Evolutionary conservation across 2,113 vertebrate species (phyloP).

Genomic region (Lophochroa leadbeateri): DNA sequence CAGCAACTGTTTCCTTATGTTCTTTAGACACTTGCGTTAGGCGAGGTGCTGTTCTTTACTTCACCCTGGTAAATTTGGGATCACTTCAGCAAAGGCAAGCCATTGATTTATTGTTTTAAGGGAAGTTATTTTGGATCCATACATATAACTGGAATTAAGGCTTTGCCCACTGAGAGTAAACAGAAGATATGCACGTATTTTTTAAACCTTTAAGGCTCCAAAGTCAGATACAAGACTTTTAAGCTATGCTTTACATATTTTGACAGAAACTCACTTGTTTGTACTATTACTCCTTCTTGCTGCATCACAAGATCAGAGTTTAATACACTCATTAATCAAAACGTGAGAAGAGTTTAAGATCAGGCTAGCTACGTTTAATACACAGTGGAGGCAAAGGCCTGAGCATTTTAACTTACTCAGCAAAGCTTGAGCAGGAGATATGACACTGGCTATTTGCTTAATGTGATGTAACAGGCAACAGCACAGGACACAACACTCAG

Average conservation of each 20-base stretch:
- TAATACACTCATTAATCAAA: slow-evolving; percentile 19
- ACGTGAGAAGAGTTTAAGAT: not conserved
- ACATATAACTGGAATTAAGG: not conserved
- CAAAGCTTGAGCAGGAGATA: not conserved
- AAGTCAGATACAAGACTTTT: not conserved
- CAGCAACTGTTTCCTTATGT: not conserved
- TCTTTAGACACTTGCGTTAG: not conserved
- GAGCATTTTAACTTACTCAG: not conserved
- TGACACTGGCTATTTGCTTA: not conserved
- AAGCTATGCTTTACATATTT: not conserved
- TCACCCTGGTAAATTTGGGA: not conserved
- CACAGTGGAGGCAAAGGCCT: not conserved
- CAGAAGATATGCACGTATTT: not conserved
- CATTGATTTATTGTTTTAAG: not conserved
- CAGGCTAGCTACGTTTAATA: not conserved
- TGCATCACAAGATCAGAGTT: not conserved
- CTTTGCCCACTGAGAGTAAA: not conserved
- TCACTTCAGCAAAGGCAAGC: not conserved
- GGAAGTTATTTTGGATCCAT: not conserved
- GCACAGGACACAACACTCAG: not conserved
- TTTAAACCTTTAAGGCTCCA: not conserved
- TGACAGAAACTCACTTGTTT: not conserved
- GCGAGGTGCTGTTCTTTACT: not conserved
- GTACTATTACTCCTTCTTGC: not conserved
- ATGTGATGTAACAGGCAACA: not conserved